Percentiles rank a stretch among this genome's conserved stretches.
phyloP scores from a whole-genome alignment of 2,797 vertebrate species.

The Siniperca obscura region DNA sequence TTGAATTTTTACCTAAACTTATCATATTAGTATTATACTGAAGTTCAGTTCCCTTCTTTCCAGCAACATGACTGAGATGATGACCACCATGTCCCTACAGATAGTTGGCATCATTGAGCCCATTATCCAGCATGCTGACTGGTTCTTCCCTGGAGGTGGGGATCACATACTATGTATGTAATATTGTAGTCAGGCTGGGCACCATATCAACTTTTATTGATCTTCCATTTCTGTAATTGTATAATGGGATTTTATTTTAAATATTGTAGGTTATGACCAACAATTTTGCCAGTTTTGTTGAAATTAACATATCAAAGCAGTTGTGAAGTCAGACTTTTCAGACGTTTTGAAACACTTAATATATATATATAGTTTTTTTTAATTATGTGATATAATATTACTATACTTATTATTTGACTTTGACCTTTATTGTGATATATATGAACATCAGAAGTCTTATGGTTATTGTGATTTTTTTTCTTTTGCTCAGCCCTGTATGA shows the following conservation, averaged over 20 bases:
- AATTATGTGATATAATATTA: neutral
- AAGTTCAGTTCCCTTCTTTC: slow-evolving; percentile 22
- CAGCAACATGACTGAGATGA: slow-evolving; percentile 99
- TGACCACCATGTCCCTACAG: slow-evolving; percentile 97
- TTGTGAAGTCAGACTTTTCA: neutral
- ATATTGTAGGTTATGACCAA: neutral
- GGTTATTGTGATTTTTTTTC: neutral
- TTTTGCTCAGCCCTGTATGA: neutral
- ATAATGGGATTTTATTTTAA: neutral
- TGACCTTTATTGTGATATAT: neutral
- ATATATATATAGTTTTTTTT: too few relatives aligned
- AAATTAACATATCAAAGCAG: neutral
- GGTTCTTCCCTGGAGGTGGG: slow-evolving; percentile 98
- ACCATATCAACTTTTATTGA: neutral
- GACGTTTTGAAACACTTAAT: neutral
- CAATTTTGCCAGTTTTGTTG: neutral
- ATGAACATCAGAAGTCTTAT: neutral
- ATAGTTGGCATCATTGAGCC: slow-evolving; percentile 97
- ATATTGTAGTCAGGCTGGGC: slow-evolving; percentile 16
- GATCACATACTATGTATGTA: slow-evolving; percentile 43
- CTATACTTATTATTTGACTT: neutral
- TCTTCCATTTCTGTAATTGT: neutral
- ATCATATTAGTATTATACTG: neutral
- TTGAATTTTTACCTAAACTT: neutral
- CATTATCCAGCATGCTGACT: slow-evolving; percentile 97